phyloP scores from a whole-genome alignment of 2,797 vertebrate genomes.

The Agapornis canus region DNA sequence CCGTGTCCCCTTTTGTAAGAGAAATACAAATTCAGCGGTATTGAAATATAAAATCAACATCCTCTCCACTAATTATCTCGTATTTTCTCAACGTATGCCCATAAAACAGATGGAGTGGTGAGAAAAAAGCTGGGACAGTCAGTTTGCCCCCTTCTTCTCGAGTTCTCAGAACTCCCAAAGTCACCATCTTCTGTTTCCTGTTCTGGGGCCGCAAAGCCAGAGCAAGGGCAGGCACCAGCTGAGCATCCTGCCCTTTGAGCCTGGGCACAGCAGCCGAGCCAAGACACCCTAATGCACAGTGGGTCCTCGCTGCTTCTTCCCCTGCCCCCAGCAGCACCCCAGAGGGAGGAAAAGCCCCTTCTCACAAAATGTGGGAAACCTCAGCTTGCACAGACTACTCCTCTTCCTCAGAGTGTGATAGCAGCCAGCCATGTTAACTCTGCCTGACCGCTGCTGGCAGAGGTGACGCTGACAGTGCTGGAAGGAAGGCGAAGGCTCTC shows the following conservation, averaged over 20 bases:
- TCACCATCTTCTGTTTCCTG: not conserved
- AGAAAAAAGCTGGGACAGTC: not conserved
- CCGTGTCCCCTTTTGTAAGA: not conserved
- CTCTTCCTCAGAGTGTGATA: not conserved
- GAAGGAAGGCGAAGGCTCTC: not conserved
- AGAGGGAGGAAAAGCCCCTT: not conserved
- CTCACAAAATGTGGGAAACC: not conserved
- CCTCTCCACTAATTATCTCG: not conserved
- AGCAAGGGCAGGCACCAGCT: rapidly evolving
- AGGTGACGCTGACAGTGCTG: rapidly evolving
- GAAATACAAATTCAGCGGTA: not conserved
- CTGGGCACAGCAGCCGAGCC: not conserved
- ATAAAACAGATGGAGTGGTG: not conserved
- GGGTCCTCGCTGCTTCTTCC: not conserved
- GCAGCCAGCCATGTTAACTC: not conserved
- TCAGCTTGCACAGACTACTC: rapidly evolving
- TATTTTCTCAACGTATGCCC: not conserved
- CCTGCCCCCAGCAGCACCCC: not conserved
- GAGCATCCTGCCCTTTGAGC: not conserved
- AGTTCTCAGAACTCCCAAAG: not conserved
- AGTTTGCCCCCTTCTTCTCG: not conserved
- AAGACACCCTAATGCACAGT: not conserved
- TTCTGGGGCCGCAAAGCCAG: not conserved
- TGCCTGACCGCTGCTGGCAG: not conserved
- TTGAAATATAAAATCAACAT: not conserved